A percentile compares a stretch with the other conserved stretches of the same genome.
phyloP scores from a whole-genome alignment of 2,113 vertebrate genomes.

The Ceuthmochares aereus region DNA sequence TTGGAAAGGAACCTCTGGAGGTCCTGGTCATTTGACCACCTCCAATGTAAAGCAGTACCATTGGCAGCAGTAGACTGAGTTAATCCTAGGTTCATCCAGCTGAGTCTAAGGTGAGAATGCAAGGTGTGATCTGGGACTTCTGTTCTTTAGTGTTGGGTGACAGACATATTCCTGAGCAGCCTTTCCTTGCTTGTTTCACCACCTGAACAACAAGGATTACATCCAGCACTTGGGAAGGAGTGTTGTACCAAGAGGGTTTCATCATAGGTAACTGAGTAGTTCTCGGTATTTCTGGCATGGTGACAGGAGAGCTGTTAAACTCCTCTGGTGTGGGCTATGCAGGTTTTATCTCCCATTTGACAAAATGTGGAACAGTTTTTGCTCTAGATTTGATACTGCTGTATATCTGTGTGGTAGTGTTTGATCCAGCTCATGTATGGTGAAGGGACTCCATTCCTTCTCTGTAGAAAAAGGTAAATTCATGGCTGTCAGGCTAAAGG shows the following conservation, averaged over 20 bases:
- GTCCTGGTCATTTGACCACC: background rate
- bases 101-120: background rate
- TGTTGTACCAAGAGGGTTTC: background rate
- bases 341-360: background rate
- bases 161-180: background rate
- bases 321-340: no score
- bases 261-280: background rate
- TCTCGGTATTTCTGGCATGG: background rate
- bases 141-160: background rate
- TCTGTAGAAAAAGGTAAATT: background rate
- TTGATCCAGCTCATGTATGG: rapidly evolving
- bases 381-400: background rate
- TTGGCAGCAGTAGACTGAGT: background rate
- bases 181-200: background rate
- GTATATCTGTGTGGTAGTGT: rapidly evolving
- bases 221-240: background rate
- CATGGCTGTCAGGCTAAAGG: no score
- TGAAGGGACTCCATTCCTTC: background rate
- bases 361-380: background rate
- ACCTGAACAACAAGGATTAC: background rate
- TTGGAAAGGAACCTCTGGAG: background rate
- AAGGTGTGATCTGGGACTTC: background rate
- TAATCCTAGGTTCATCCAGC: background rate
- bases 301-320: background rate
- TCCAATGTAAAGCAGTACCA: rapidly evolving